phyloP scores from a whole-genome alignment of 2,888 invertebrate species.

The Halictus quadricinctus region DNA sequence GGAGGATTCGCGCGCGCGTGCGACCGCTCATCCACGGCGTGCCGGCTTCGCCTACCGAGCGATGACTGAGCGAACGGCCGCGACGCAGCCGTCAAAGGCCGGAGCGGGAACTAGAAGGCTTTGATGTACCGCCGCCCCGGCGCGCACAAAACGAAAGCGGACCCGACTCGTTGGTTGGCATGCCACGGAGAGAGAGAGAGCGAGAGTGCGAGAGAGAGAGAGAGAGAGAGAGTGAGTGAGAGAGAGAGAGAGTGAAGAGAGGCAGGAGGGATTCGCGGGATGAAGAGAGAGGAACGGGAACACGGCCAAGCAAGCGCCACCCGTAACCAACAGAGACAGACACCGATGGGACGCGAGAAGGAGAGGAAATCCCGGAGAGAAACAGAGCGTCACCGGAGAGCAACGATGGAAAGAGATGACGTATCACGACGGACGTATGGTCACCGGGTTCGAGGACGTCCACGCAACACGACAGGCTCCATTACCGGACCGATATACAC shows the following conservation, averaged over 20 bases:
- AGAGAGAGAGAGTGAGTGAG: constrained; percentile 57
- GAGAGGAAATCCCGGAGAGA: not conserved
- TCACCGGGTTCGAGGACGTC: constrained; percentile 20
- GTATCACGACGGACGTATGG: constrained; percentile 36
- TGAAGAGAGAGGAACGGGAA: constrained; percentile 54
- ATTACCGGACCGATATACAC: not conserved
- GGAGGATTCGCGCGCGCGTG: constrained; percentile 62
- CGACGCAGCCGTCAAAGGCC: constrained; percentile 81
- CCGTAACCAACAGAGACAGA: constrained; percentile 30
- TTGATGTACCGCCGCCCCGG: constrained; percentile 82
- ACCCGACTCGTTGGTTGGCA: constrained; percentile 79
- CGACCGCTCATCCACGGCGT: constrained; percentile 72
- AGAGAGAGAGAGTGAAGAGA: constrained; percentile 60
- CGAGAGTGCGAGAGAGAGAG: constrained; percentile 38
- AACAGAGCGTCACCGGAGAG: not conserved
- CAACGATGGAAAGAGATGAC: constrained; percentile 30
- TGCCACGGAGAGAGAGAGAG: constrained; percentile 72
- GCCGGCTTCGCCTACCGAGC: constrained; percentile 80
- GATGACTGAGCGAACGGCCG: constrained; percentile 81
- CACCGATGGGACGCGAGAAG: constrained; percentile 19
- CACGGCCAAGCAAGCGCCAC: constrained; percentile 55
- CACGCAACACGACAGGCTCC: not conserved
- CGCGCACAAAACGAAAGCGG: constrained; percentile 81
- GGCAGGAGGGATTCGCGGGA: not conserved
- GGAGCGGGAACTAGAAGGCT: constrained; percentile 81